Percentiles rank a stretch among this genome's conserved stretches.
Conservation (phyloP, 1,140 invertebrate genomes). For the Magallana ariakensis region DNA sequence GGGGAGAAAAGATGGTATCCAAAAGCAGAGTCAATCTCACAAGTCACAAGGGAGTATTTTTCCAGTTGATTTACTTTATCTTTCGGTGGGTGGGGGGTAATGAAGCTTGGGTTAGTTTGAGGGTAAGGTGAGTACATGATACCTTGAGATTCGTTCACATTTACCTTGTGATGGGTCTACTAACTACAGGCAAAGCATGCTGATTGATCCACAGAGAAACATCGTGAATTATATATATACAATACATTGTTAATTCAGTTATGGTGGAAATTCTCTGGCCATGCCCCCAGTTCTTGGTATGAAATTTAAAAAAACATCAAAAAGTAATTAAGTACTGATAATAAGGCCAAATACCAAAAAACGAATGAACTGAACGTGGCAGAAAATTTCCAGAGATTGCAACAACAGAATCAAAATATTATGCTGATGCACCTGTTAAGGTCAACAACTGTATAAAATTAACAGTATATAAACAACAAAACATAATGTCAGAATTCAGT, state of each 20-base stretch:
- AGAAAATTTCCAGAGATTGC: background rate
- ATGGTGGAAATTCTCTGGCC: background rate
- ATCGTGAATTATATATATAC: background rate
- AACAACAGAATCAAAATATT: conserved; percentile 31
- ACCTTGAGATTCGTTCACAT: conserved; percentile 10
- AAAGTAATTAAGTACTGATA: background rate
- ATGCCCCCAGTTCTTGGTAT: background rate
- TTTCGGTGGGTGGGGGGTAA: background rate
- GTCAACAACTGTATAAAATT: background rate
- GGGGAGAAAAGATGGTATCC: background rate
- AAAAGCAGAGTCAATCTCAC: conserved; percentile 17
- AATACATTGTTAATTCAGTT: conserved; percentile 21
- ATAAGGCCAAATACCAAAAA: background rate
- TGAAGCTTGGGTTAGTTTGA: conserved; percentile 23
- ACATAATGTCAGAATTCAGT: background rate
- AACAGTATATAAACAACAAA: conserved; percentile 3
- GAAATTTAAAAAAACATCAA: background rate
- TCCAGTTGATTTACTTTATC: background rate
- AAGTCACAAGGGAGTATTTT: conserved; percentile 9
- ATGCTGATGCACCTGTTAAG: conserved; percentile 23
- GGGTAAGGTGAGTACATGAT: background rate
- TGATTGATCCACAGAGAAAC: background rate
- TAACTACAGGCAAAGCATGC: conserved; percentile 22
- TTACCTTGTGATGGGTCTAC: background rate
- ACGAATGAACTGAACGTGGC: background rate